Base-by-base conservation (phyloP, 2,888 invertebrate species). In the Mythimna lalbum region DNA sequence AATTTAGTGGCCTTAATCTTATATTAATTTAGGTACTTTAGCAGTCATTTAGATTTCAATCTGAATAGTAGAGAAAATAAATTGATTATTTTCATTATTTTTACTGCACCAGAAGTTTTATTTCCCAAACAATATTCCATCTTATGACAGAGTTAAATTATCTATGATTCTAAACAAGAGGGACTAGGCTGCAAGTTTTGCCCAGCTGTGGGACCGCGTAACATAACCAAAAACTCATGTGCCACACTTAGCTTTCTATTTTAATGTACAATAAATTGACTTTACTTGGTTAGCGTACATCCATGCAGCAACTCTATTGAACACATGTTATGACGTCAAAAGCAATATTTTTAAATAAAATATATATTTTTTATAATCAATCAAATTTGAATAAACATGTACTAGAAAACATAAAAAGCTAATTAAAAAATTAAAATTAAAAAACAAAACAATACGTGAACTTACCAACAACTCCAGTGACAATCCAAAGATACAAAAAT, bases 401-500 rank as follows among this genome's bases (percentile, higher is more conserved):
- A 52, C 19, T 43, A 19, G 7, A 19, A 33, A 27, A 53, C 12
- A 39, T 39, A 31, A 17, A 52, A 64, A 62, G 43, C 14, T 47
- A 43, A 66, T 36, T 0, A 64, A 60, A 67, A 6, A 69, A 65
- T 53, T 36, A 7, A 67, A 66, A 57, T 43, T 14, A 50, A 63
- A 73, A 61, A 66, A 73, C 6, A 31, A 72, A 73, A 9, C n/a
- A 65, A 71, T 73, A 31, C 1, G 65, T 55, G n/a, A 61, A 93
- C 95, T 95, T 82, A 95, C 95, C 94, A 92, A 91, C 69, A 82
- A 83, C 80, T 87, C 85, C 86, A 87, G 89, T 91, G 92, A 92
- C 94, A 96, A 95, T 96, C 95, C 95, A 95, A 94, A 92, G 83
- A 88, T 78, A 75, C 67, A 84, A 87, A 91, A 92, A 91, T 87